A percentile compares a stretch with the other conserved stretches of the same genome.
phyloP scores from a whole-genome alignment of 2,113 vertebrate genomes.

The Tinamus guttatus region DNA sequence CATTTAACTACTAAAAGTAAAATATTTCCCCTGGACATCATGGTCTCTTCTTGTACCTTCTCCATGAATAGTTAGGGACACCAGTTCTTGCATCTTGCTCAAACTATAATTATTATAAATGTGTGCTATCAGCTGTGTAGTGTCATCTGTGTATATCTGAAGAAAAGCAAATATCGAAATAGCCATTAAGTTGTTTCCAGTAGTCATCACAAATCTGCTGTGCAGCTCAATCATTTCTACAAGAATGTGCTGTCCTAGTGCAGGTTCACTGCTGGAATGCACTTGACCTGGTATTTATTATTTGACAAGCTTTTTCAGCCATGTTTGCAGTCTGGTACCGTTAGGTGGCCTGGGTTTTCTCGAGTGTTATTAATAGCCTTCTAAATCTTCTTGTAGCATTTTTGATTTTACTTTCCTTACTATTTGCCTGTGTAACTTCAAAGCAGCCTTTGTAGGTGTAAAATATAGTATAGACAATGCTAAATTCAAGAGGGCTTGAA shows the following conservation, averaged over 20 bases:
- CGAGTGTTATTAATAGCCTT: neutral
- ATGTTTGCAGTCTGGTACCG: neutral
- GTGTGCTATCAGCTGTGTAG: neutral
- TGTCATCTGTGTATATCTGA: neutral
- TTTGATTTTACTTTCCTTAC: neutral
- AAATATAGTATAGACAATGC: neutral
- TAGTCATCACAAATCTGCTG: neutral
- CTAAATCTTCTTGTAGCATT: neutral
- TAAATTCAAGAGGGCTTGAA: neutral
- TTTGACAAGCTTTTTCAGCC: neutral
- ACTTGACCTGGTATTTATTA: neutral
- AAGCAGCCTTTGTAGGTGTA: neutral
- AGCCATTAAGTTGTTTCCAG: neutral
- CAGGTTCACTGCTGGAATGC: neutral
- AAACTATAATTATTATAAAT: neutral
- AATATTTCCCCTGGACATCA: neutral
- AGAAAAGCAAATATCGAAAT: conserved; percentile 1
- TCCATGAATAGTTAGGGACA: neutral
- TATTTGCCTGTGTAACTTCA: neutral
- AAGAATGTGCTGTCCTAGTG: neutral
- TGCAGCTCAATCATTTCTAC: neutral
- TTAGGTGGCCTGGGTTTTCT: neutral
- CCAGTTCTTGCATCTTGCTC: neutral
- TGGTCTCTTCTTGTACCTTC: neutral
- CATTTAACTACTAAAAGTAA: neutral